Conservation (phyloP, 2,888 invertebrate species). For the Philopedon plagiatum region DNA sequence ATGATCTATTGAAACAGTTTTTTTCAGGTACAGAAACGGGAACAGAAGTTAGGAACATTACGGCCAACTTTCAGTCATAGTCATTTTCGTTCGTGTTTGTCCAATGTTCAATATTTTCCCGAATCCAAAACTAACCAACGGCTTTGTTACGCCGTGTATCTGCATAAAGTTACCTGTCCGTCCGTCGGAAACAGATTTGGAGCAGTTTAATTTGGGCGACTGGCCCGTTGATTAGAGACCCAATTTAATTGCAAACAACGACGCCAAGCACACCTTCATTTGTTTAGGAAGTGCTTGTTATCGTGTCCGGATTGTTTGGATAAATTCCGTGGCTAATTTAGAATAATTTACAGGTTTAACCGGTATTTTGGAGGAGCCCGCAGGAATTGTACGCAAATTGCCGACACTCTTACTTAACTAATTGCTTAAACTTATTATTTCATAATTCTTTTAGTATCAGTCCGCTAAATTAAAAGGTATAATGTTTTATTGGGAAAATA, state of each 20-base stretch:
- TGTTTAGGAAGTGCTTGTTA: conserved; percentile 28
- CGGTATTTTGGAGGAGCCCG: background rate
- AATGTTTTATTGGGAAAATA: too few relatives aligned
- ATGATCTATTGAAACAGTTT: too few relatives aligned
- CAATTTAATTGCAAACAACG: conserved; percentile 33
- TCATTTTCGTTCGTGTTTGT: background rate
- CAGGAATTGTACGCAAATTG: background rate
- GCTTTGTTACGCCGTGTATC: background rate
- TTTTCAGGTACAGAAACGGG: too few relatives aligned
- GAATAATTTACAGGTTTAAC: conserved; percentile 14
- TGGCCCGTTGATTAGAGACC: conserved; percentile 29
- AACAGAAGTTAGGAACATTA: too few relatives aligned
- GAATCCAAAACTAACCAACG: background rate
- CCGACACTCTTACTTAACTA: background rate
- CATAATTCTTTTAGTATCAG: too few relatives aligned
- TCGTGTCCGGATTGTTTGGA: conserved; percentile 28
- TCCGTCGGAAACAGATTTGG: conserved; percentile 24
- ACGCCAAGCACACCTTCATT: conserved; percentile 31
- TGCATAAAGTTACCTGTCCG: conserved; percentile 21
- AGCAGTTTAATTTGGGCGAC: conserved; percentile 27
- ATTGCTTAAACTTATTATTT: background rate
- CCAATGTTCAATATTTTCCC: background rate
- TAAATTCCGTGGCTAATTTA: conserved; percentile 26
- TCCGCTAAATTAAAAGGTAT: too few relatives aligned
- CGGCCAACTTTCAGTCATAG: background rate